These are phyloP conservation scores for Raja brachyura DNA, from an alignment of 2,113 vertebrate species.

Conservation along the genomic window DNA sequence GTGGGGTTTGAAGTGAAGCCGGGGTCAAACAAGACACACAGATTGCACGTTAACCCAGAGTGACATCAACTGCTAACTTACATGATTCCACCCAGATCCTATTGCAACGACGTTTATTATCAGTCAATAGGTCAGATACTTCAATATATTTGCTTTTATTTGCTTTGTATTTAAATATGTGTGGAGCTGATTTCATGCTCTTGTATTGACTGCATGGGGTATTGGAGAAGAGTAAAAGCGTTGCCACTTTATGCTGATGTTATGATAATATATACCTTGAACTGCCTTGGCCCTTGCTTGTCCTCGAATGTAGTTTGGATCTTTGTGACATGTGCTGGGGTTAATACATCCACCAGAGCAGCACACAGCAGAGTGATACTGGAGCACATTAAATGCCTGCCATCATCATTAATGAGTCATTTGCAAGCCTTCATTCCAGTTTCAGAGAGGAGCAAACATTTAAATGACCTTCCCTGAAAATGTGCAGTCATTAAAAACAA, in stretches of 20 bases:
- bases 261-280: not conserved
- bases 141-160: not conserved
- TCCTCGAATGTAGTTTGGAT: not conserved
- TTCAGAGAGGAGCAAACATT: not conserved
- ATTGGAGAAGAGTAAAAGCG: not conserved
- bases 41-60: not conserved
- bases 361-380: not conserved
- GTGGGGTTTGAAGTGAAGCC: not conserved
- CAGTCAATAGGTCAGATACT: not conserved
- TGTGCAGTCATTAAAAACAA: not conserved
- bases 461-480: constrained; percentile 9
- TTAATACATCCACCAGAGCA: constrained; percentile 1
- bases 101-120: not conserved
- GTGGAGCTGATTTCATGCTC: not conserved
- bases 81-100: not conserved
- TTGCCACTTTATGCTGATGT: not conserved
- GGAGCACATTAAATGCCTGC: not conserved
- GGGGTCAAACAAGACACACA: not conserved
- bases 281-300: not conserved
- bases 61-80: not conserved
- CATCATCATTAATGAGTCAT: constrained; percentile 9
- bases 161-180: not conserved
- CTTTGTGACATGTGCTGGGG: not conserved
- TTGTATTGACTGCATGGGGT: not conserved
- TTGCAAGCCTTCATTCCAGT: not conserved